Evolutionary conservation across 2,113 vertebrate species (phyloP).

Genomic region (Circaetus gallicus): DNA sequence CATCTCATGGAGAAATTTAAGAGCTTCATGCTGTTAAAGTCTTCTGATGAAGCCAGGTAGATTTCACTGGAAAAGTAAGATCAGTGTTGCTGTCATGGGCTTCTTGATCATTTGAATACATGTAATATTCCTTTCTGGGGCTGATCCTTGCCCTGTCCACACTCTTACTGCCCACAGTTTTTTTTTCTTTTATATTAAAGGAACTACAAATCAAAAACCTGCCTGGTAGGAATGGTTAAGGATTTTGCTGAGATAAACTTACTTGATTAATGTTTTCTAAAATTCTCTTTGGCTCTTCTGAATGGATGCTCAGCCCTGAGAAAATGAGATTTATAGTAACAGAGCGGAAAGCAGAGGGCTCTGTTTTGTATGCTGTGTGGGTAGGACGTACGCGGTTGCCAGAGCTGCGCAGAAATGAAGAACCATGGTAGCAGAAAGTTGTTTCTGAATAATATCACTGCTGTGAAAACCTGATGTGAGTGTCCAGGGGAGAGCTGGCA

Average conservation of each 20-base stretch:
- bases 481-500: background rate
- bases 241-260: background rate
- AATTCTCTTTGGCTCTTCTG: background rate
- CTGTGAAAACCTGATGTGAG: background rate
- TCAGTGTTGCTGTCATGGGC: background rate
- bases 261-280: background rate
- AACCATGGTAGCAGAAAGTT: background rate
- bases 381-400: background rate
- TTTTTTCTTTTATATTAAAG: background rate
- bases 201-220: background rate
- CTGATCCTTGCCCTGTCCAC: background rate
- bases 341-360: background rate
- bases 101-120: background rate
- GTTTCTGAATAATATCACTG: background rate
- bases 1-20: constrained; percentile 26
- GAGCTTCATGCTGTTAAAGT: background rate
- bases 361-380: background rate
- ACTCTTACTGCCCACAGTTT: background rate
- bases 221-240: background rate
- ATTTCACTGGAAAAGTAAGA: background rate
- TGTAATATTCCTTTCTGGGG: background rate
- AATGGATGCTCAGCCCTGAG: background rate
- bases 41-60: background rate
- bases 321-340: background rate
- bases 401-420: background rate